Evolutionary conservation across 2,113 vertebrate species (phyloP), one percentile per base, ranked within the genome.

Genomic region (Psettodes erumei): DNA sequence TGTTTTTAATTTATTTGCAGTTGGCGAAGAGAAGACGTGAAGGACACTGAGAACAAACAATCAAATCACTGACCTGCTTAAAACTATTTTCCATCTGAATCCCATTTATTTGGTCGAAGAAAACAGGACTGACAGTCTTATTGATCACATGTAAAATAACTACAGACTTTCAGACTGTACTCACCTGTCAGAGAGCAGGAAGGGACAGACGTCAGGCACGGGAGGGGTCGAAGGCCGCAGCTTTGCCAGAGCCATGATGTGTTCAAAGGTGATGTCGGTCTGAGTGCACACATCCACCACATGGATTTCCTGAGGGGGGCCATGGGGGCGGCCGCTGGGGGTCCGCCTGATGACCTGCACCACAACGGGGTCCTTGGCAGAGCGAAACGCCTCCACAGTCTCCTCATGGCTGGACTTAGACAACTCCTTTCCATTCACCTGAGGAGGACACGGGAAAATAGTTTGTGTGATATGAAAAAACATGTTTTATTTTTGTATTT

Each of bases 201-300:
- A 98, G 3, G 98, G 97, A 81, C 97, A 98, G 93, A 97, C 94
- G 81, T 99, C 98, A 50, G 98, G 98, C 93, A 99, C 97, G 1
- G 98, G 98, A 23, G 98, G 97, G 13, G 96, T 98, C 3, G 95
- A 93, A 21, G 97, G 95, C 50, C 95, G 95, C 16, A 99, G 94
- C 90, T 98, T 99, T 86, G 96, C 95, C 85, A 99, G 89, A 77
- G 97, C 96, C 96, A 98, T 96, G 87, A 99, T 96, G 88, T 98
- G 97, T 86, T 99, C 96, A 3, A 99, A 99, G 56, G 97, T 98
- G 92, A 99, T 98, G 92, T 99, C 97, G 0, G 98, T 99, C 92
- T 99, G 98, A 25, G 98, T 99, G 93, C 96, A 96, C 85, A 96
- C 97, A 27, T 99, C 94, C 90, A 93, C 93, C 83, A 99, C 92